Conservation (phyloP, 2,888 invertebrate genomes). For the Caenorhabditis becei region DNA sequence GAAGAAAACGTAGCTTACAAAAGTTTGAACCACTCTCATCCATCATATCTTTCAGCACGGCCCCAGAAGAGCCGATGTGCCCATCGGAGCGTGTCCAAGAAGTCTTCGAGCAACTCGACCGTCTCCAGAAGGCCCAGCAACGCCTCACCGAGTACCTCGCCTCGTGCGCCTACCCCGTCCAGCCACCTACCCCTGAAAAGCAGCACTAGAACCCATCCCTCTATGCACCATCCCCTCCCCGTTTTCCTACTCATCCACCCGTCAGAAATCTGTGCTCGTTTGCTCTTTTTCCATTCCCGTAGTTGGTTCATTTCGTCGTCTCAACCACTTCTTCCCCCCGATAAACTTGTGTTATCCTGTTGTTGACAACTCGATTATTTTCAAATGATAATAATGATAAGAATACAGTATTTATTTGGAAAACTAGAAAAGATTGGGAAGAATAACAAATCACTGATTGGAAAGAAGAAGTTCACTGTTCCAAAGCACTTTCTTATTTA, state of each 20-base stretch:
- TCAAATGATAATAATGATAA: not conserved
- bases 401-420: not conserved
- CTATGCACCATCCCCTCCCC: not conserved
- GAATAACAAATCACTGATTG: too few species aligned
- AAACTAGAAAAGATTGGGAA: not conserved
- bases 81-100: constrained; percentile 51
- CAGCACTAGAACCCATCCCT: not conserved
- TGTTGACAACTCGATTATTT: not conserved
- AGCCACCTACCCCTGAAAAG: not conserved
- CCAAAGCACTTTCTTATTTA: too few species aligned
- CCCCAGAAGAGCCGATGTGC: constrained; percentile 48
- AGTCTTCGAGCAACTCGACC: constrained; percentile 50
- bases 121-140: constrained; percentile 51
- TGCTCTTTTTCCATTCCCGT: not conserved
- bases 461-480: too few species aligned
- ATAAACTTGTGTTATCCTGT: constrained; percentile 55
- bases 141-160: constrained; percentile 55
- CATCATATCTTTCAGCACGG: constrained; percentile 31
- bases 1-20: not conserved
- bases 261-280: not conserved
- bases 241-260: not conserved
- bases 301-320: not conserved
- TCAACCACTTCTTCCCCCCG: constrained; percentile 13
- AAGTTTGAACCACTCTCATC: not conserved
- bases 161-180: constrained; percentile 50